A percentile compares a stretch with the other conserved stretches of the same genome.
phyloP scores from a whole-genome alignment of 2,113 vertebrate species.

The Cynoglossus semilaevis region DNA sequence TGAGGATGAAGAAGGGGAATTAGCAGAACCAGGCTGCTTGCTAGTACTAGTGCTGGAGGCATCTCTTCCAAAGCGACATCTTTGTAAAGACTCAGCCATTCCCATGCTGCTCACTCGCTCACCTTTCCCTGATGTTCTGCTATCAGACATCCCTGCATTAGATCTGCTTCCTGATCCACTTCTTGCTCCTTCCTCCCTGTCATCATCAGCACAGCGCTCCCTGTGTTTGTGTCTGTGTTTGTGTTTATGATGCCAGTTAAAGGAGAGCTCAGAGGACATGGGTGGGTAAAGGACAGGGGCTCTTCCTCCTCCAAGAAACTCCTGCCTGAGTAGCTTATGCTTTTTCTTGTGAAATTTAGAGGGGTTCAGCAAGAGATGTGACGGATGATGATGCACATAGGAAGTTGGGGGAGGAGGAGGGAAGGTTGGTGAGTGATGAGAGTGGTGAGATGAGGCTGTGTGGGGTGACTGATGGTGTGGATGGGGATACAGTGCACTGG shows the following conservation, averaged over 20 bases:
- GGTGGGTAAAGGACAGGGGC: constrained; percentile 92
- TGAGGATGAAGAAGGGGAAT: constrained; percentile 80
- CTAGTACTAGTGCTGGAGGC: constrained; percentile 54
- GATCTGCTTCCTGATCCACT: constrained; percentile 50
- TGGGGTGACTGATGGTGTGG: constrained; percentile 79
- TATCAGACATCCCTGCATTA: constrained; percentile 61
- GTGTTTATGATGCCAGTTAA: constrained; percentile 98
- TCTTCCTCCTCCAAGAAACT: constrained; percentile 85
- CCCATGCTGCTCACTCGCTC: constrained; percentile 66
- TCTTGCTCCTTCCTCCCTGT: constrained; percentile 54
- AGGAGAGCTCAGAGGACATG: constrained; percentile 94
- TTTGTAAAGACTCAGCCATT: constrained; percentile 88
- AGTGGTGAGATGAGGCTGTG: constrained; percentile 82
- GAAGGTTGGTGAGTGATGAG: constrained; percentile 84
- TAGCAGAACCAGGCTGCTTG: constrained; percentile 69
- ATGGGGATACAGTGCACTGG: constrained; percentile 90
- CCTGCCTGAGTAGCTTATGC: constrained; percentile 94
- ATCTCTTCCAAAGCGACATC: constrained; percentile 89
- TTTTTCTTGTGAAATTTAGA: constrained; percentile 99
- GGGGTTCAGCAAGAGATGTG: constrained; percentile 93
- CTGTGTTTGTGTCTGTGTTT: constrained; percentile 95
- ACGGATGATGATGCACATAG: constrained; percentile 81
- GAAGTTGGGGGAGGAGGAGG: constrained; percentile 81
- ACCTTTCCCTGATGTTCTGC: constrained; percentile 58
- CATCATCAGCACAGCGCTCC: constrained; percentile 77